Evolutionary conservation across 2,888 invertebrate species (phyloP), one percentile per base, ranked within the genome.

Genomic region (Oscheius onirici): DNA sequence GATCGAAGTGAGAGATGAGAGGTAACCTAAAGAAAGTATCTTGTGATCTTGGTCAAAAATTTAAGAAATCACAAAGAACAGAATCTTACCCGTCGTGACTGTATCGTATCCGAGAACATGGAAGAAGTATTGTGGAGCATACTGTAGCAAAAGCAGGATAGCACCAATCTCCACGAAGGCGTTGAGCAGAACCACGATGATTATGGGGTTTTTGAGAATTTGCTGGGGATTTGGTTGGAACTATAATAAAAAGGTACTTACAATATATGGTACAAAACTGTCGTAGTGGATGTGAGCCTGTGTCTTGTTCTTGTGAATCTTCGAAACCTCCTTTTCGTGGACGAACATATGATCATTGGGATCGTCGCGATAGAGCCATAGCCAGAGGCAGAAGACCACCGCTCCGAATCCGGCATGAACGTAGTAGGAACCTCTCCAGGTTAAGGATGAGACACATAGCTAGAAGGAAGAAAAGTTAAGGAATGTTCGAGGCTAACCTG

Each of bases 401-500:
- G 66, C 15, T 6, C 75, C 67, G 10, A 63, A 65, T 11, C 44
- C 63, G 3, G 76, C 70, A 60, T 83, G 83, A 8, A 74, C 52
- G 61, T 83, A 84, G 77, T 81, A 84, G n/a, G 80, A 79, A 57
- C 78, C 82, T 22, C 77, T 77, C 84, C 84, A 84, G 13, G 83
- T 84, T 28, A 80, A 55, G 3, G 72, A 61, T 10, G 76, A 76
- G 13, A 70, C 73, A 52, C 80, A 80, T 28, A 63, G 46, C 63
- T 63, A 28, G 6, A 24, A 28, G 13, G 11, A 44, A 22, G 40
- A 34, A 10, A 20, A 78, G 73, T 75, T 76, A 69, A 68, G 22
- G n/a, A 34, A 26, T 22, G 20, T 11, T 20, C 40, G 20, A 22
- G n/a, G 60, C 71, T 58, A 68, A 83, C 82, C 66, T 72, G 78